Conservation (phyloP, 30 jellyfish, hydroid and myxozoan species). For the Aurelia aurita complex sp. Pacific region DNA sequence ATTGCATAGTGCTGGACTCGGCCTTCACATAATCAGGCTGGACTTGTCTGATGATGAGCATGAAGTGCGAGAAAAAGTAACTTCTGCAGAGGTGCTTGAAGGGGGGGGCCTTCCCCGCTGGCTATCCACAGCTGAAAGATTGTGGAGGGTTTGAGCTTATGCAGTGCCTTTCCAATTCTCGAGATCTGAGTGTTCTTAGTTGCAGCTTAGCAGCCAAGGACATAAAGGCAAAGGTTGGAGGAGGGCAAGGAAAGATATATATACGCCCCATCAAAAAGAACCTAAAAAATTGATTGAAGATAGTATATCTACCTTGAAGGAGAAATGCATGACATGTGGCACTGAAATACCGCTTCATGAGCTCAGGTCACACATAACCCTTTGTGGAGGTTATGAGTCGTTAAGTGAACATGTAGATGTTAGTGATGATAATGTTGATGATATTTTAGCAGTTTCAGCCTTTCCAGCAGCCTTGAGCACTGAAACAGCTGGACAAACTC, state of each 20-base stretch:
- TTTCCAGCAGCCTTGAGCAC: too few relatives aligned
- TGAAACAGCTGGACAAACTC: too few relatives aligned
- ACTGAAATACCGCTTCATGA: conserved; percentile 6
- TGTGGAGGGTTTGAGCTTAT: conserved; percentile 51
- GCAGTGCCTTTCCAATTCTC: conserved; percentile 44
- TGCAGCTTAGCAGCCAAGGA: conserved; percentile 48
- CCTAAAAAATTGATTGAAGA: conserved; percentile 10
- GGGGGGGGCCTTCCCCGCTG: conserved; percentile 32
- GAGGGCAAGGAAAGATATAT: conserved; percentile 55
- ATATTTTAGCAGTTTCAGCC: too few relatives aligned
- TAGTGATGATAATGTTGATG: not conserved
- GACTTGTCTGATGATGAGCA: conserved; percentile 38
- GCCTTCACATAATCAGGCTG: conserved; percentile 31
- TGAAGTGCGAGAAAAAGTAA: conserved; percentile 19
- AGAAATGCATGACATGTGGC: conserved; percentile 41
- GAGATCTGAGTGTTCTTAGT: conserved; percentile 38
- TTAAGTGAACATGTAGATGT: conserved; percentile 9
- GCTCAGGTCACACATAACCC: conserved; percentile 29
- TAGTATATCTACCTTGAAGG: conserved; percentile 19
- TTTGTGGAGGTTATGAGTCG: conserved; percentile 23
- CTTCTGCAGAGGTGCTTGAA: conserved; percentile 16
- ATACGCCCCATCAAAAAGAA: conserved; percentile 43
- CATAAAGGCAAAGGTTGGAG: conserved; percentile 46
- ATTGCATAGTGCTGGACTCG: conserved; percentile 47
- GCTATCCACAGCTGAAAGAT: conserved; percentile 55